Base-by-base conservation (phyloP, 2,888 invertebrate genomes). In the Halictus ligatus region DNA sequence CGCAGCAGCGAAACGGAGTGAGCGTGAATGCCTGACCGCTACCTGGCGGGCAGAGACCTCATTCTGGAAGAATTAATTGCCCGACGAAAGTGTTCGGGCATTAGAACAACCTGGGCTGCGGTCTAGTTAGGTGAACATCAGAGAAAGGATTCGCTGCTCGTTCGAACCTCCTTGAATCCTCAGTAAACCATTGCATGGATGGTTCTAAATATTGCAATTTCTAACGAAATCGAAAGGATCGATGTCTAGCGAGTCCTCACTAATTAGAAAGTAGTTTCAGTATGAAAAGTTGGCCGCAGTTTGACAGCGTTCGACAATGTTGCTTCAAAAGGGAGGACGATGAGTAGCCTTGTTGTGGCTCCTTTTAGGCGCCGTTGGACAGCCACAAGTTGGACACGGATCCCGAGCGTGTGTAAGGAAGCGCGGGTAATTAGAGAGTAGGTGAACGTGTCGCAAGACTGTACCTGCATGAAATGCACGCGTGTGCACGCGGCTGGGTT, bases 371-470 rank as follows among this genome's bases (percentile, higher is more conserved):
- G 86, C 73, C 81, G 60, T 77, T 74, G 29, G 54, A 60, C 75
- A 80, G 73, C 67, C 58, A 69, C 77, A 80, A 80, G 82, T 81
- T 72, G 46, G 54, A 60, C 60, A n/a, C 50, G 50, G 73, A 80
- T 81, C 76, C 71, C 21, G 50, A 54, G 50, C 79, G 50, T 18
- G 81, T 78, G 79, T 80, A 88, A 85, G 76, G 84, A 89, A 86
- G 84, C 81, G 74, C 79, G 54, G 46, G 48, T 86, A 89, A 92
- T 91, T 89, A 90, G 74, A 83, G 81, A 86, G 83, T 21, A 75
- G 82, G 89, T 90, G 81, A 87, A 91, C 80, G 84, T 91, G 84
- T 88, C 87, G 78, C 73, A 78, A 89, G 83, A 58, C 77, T 0
- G 60, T 80, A 83, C 43, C 78, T 79, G 74, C 78, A 58, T 46